A percentile compares a stretch with the other conserved stretches of the same genome.
Conservation (phyloP, 2,113 vertebrate species). For the Diadophis punctatus region DNA sequence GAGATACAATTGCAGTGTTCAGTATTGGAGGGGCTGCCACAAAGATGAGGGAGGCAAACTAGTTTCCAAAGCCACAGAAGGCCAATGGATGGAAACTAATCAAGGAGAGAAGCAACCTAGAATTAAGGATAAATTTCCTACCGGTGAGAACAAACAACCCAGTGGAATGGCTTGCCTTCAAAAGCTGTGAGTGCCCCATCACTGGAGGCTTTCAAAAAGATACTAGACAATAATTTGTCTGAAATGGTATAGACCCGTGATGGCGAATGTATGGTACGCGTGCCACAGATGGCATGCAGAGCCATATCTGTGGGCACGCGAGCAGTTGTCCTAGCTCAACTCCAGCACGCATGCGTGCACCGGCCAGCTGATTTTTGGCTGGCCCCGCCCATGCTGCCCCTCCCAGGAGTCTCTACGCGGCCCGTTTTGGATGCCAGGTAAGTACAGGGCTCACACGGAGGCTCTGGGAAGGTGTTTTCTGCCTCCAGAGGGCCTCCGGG, state of each 20-base stretch:
- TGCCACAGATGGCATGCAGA: no score
- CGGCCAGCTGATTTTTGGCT: no score
- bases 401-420: no score
- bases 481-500: no score
- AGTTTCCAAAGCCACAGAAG: neutral
- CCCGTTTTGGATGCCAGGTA: no score
- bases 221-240: neutral
- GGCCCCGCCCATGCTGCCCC: no score
- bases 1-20: neutral
- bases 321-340: no score
- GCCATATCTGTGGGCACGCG: no score
- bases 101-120: neutral
- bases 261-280: no score
- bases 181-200: neutral
- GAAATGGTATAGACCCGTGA: neutral
- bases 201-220: neutral
- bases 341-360: no score
- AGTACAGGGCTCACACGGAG: no score
- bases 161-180: neutral
- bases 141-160: neutral
- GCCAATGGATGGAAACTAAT: neutral
- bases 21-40: neutral
- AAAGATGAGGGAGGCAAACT: neutral
- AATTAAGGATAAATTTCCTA: neutral
- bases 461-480: no score